A percentile compares a stretch with the other conserved stretches of the same genome.
These are phyloP conservation scores for Lithophane semibrunnea DNA, from an alignment of 2,888 invertebrate species.

Conservation along the genomic window DNA sequence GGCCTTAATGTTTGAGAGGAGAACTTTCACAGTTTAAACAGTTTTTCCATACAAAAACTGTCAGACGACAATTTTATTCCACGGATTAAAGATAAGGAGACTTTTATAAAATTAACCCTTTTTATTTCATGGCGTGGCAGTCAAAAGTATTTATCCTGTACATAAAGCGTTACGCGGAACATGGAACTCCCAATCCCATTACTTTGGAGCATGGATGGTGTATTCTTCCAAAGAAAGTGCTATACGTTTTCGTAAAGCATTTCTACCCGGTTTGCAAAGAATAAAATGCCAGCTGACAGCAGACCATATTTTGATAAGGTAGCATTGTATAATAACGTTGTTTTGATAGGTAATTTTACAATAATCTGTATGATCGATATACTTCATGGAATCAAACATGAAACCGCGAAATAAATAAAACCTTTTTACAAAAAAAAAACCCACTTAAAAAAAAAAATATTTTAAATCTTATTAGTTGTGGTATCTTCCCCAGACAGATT, in stretches of 20 bases:
- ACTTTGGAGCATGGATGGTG: neutral
- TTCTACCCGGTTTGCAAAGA: neutral
- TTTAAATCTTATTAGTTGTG: too few relatives aligned
- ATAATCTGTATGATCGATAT: neutral
- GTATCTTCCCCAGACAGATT: too few relatives aligned
- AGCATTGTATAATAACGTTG: neutral
- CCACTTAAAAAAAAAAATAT: too few relatives aligned
- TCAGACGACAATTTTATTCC: too few relatives aligned
- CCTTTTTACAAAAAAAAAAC: too few relatives aligned
- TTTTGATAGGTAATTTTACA: neutral
- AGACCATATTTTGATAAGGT: neutral
- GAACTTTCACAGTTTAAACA: too few relatives aligned
- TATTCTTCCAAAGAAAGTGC: neutral
- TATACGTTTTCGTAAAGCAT: neutral
- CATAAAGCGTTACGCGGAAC: neutral
- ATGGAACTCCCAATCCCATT: rapidly evolving
- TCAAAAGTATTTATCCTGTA: neutral
- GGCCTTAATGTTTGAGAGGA: too few relatives aligned
- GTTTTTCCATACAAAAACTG: too few relatives aligned
- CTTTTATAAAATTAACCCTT: too few relatives aligned
- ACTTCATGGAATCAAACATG: too few relatives aligned
- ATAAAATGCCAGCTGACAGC: neutral
- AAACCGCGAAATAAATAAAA: too few relatives aligned
- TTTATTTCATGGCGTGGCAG: conserved; percentile 6
- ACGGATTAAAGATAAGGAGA: too few relatives aligned